A percentile compares a stretch with the other conserved stretches of the same genome.
Conservation (phyloP, 2,113 vertebrate species). For the Ageneiosus marmoratus region DNA sequence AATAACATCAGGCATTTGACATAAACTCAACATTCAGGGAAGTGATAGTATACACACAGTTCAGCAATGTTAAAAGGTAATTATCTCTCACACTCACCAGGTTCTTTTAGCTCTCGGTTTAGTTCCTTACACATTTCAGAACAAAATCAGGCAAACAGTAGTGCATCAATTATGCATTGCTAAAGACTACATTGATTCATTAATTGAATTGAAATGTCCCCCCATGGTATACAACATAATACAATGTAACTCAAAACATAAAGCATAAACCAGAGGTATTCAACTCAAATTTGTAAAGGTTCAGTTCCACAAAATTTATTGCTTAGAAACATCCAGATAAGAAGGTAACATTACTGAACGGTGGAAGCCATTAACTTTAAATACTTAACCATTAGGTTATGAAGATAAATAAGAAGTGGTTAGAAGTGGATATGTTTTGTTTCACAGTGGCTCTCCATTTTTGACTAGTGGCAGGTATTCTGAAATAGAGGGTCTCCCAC, state of each 20-base stretch:
- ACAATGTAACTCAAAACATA: background rate
- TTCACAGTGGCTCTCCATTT: background rate
- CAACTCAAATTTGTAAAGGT: background rate
- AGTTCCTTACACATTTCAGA: background rate
- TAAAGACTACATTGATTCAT: constrained; percentile 51
- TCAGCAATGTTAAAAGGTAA: background rate
- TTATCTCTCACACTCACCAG: background rate
- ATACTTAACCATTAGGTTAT: background rate
- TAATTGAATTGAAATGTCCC: no score
- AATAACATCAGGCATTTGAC: background rate
- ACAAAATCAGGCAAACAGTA: background rate
- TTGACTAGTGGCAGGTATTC: background rate
- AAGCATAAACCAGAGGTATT: background rate
- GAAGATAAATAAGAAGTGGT: background rate
- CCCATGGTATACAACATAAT: background rate
- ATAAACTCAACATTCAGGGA: background rate
- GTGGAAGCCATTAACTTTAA: background rate
- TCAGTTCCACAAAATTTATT: background rate
- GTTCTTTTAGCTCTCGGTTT: background rate
- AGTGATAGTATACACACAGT: background rate
- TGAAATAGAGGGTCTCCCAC: background rate
- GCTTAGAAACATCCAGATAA: background rate
- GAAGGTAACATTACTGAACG: background rate
- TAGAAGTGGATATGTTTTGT: background rate
- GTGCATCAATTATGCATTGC: background rate